Conservation (phyloP, 2,113 vertebrate genomes). For the Ramphastos sulfuratus region DNA sequence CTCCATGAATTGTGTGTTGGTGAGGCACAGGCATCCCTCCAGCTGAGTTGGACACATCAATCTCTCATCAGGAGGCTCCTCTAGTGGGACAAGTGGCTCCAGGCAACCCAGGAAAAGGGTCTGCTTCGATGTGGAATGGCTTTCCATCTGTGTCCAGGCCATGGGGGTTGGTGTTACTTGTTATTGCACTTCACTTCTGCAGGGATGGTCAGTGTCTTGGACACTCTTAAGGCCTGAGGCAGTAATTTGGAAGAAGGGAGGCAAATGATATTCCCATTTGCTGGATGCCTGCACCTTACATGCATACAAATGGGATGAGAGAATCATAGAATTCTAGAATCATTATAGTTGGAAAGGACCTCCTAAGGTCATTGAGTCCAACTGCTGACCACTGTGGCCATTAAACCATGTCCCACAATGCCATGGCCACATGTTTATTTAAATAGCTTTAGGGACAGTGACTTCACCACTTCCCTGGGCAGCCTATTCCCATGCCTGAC, state of each 20-base stretch:
- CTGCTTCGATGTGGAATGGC: background rate
- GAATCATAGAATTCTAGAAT: background rate
- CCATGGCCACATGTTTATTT: too few relatives aligned
- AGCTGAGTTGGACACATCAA: background rate
- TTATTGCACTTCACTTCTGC: background rate
- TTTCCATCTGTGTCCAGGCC: background rate
- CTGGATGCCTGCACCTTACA: background rate
- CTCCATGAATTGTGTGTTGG: rapidly evolving
- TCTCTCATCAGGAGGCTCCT: background rate
- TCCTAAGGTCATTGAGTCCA: too few relatives aligned
- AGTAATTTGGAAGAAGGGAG: background rate
- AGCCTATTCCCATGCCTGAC: too few relatives aligned
- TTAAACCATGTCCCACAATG: too few relatives aligned
- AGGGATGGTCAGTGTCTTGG: background rate
- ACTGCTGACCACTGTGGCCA: too few relatives aligned
- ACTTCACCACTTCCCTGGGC: too few relatives aligned
- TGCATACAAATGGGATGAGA: background rate
- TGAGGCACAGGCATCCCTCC: background rate
- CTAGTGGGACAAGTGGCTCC: rapidly evolving
- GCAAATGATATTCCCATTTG: background rate
- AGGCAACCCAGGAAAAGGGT: background rate
- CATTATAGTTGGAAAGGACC: too few relatives aligned
- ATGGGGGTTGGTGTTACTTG: background rate
- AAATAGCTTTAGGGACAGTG: too few relatives aligned
- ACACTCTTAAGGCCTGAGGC: background rate